Evolutionary conservation across 2,888 invertebrate genomes (phyloP).

Genomic region (Anaspis maculata): DNA sequence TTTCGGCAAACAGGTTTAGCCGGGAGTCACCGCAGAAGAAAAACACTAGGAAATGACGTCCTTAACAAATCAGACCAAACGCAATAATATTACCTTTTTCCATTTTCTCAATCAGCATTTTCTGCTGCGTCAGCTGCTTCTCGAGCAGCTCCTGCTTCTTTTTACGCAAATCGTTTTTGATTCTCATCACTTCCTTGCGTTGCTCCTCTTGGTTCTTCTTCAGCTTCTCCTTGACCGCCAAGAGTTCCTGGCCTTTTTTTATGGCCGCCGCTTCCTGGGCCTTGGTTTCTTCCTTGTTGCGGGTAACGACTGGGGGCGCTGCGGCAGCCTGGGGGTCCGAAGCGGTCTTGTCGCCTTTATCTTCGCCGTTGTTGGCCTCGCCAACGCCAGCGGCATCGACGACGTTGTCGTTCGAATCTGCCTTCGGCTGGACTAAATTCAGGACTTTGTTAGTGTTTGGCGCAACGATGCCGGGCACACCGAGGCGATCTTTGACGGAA

Average conservation of each 20-base stretch:
- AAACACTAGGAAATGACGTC: no score
- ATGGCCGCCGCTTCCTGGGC: conserved; percentile 41
- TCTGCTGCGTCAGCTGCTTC: conserved; percentile 83
- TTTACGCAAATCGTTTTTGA: conserved; percentile 73
- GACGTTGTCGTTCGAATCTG: conserved; percentile 18
- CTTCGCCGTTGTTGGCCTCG: conserved; percentile 19
- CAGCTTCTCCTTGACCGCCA: conserved; percentile 57
- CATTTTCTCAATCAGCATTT: conserved; percentile 69
- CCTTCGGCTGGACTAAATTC: conserved; percentile 42
- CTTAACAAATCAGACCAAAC: no score
- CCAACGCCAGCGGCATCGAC: no score
- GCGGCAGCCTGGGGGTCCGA: conserved; percentile 7
- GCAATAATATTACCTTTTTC: conserved; percentile 72
- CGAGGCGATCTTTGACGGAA: conserved; percentile 47
- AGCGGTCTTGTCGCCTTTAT: conserved; percentile 15
- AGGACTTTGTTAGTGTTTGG: conserved; percentile 41
- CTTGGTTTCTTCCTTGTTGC: conserved; percentile 33
- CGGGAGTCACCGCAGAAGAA: no score
- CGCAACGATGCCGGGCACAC: conserved; percentile 31
- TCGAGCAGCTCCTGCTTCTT: conserved; percentile 80
- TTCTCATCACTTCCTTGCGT: conserved; percentile 64
- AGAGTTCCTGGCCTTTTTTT: conserved; percentile 48
- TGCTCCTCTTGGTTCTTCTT: conserved; percentile 69
- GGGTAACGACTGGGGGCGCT: conserved; percentile 6
- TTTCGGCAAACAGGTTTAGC: no score